These are phyloP conservation scores for Campylomormyrus numenius DNA, from an alignment of 2,113 vertebrate genomes.

Conservation along the genomic window DNA sequence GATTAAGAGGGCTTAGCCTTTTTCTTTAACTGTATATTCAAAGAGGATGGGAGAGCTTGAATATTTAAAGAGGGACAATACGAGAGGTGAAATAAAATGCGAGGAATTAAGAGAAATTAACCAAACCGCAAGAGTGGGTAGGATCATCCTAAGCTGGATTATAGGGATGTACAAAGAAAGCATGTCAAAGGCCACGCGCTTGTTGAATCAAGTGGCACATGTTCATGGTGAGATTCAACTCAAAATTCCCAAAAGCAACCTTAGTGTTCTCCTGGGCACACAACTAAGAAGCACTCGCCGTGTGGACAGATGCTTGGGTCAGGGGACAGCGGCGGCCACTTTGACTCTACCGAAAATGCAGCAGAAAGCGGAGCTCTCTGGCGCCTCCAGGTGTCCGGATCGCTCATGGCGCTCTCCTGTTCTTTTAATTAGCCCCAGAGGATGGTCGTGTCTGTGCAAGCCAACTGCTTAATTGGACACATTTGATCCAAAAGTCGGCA, in stretches of 20 bases:
- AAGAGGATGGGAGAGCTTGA: neutral
- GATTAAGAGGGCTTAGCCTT: neutral
- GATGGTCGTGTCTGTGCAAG: neutral
- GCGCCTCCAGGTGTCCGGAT: neutral
- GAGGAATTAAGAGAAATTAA: neutral
- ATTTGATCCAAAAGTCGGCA: neutral
- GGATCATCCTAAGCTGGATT: neutral
- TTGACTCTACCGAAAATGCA: neutral
- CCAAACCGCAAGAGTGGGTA: neutral
- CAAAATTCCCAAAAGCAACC: neutral
- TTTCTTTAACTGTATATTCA: neutral
- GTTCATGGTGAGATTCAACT: neutral
- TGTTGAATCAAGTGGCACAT: neutral
- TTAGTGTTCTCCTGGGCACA: neutral
- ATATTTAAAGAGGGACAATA: neutral
- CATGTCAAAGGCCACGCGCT: neutral
- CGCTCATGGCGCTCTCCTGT: neutral
- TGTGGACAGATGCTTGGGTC: neutral
- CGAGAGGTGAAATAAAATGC: neutral
- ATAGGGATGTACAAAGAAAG: neutral
- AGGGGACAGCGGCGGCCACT: neutral
- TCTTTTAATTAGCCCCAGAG: conserved; percentile 1
- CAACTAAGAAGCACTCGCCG: neutral
- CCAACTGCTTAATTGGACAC: neutral
- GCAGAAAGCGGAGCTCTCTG: neutral